phyloP scores from a whole-genome alignment of 2,888 invertebrate genomes.

The Diarsia rubi region DNA sequence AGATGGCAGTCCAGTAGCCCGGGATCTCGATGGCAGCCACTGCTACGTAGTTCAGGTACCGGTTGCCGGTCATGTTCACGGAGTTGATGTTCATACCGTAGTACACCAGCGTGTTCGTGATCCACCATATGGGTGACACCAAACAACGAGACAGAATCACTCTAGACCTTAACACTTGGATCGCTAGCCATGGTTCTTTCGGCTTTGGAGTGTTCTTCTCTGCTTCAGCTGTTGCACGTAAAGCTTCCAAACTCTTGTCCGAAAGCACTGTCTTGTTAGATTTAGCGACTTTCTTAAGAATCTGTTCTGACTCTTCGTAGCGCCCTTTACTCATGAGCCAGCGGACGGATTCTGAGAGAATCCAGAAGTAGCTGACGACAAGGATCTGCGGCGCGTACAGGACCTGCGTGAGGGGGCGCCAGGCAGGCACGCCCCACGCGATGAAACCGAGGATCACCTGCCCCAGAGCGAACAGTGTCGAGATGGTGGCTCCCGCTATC shows the following conservation, averaged over 20 bases:
- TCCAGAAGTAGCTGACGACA: conserved; percentile 93
- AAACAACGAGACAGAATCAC: conserved; percentile 79
- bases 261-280: conserved; percentile 91
- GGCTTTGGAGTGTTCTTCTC: conserved; percentile 77
- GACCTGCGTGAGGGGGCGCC: conserved; percentile 93
- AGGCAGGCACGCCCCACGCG: conserved; percentile 93
- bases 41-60: conserved; percentile 92
- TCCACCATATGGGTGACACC: conserved; percentile 92
- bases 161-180: conserved; percentile 79
- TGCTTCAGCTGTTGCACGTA: conserved; percentile 81
- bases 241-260: conserved; percentile 87
- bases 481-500: conserved; percentile 93
- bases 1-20: conserved; percentile 92
- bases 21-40: conserved; percentile 93
- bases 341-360: conserved; percentile 94
- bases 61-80: conserved; percentile 92
- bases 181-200: conserved; percentile 80
- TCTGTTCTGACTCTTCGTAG: conserved; percentile 92
- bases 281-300: conserved; percentile 92
- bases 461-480: conserved; percentile 94
- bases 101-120: conserved; percentile 93
- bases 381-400: conserved; percentile 94
- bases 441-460: conserved; percentile 93
- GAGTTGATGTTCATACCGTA: conserved; percentile 93
- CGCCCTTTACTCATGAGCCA: conserved; percentile 94